These are phyloP conservation scores for Falco naumanni DNA, from an alignment of 2,797 vertebrate species.

Conservation along the genomic window DNA sequence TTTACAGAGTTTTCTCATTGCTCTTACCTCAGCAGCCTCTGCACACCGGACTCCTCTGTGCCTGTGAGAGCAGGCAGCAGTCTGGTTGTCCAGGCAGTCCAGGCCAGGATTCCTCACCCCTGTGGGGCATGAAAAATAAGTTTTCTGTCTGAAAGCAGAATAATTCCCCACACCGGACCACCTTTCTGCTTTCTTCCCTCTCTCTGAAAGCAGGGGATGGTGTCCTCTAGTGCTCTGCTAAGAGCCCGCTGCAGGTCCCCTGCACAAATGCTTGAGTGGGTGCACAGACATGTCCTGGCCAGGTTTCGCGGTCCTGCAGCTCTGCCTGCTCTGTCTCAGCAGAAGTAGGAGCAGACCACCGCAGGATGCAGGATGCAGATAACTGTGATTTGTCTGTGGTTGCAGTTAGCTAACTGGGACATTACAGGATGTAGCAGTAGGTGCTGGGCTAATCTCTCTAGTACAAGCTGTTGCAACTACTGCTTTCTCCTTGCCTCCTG, in stretches of 20 bases:
- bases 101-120: neutral
- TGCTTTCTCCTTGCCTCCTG: neutral
- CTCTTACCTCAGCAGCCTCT: neutral
- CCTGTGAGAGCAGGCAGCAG: neutral
- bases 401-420: neutral
- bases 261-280: rapidly evolving
- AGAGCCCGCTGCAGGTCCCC: rapidly evolving
- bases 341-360: neutral
- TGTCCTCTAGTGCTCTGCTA: neutral
- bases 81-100: neutral
- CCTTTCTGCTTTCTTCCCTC: neutral
- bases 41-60: neutral
- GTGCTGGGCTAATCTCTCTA: neutral
- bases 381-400: neutral
- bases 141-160: neutral
- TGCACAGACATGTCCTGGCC: neutral
- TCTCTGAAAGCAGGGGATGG: neutral
- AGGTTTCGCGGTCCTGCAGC: neutral
- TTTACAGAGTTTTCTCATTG: neutral
- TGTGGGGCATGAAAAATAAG: neutral
- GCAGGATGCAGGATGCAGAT: neutral
- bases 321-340: neutral
- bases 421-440: neutral
- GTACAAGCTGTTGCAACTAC: neutral
- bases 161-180: neutral